These are phyloP conservation scores for Astatoreochromis straeleni DNA, from an alignment of 2,113 vertebrate species.

Conservation along the genomic window DNA sequence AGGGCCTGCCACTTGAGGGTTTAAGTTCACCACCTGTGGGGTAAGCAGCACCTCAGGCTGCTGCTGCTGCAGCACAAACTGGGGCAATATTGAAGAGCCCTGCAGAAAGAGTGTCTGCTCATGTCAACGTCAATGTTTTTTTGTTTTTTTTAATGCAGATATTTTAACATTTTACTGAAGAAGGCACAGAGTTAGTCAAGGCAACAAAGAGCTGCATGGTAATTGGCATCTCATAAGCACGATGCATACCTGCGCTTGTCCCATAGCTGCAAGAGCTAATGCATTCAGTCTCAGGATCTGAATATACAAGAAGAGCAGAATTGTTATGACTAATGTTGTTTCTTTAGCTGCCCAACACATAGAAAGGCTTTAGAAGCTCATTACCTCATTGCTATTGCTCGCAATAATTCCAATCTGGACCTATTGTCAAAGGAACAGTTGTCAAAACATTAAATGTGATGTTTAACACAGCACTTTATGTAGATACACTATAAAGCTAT, in stretches of 20 bases:
- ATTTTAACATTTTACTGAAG: not conserved
- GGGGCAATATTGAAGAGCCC: constrained; percentile 54
- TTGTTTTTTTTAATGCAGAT: not conserved
- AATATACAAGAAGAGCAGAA: not conserved
- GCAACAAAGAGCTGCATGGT: not conserved
- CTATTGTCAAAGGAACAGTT: constrained; percentile 31
- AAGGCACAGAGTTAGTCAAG: not conserved
- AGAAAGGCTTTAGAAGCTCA: not conserved
- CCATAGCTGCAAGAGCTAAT: constrained; percentile 60
- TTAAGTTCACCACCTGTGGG: constrained; percentile 66
- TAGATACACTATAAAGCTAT: not conserved
- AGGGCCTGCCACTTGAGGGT: constrained; percentile 56
- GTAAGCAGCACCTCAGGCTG: constrained; percentile 61
- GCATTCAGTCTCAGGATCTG: constrained; percentile 66
- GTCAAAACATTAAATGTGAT: not conserved
- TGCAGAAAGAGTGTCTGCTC: not conserved
- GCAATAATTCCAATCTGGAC: constrained; percentile 69
- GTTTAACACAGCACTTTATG: not conserved
- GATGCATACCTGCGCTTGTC: constrained; percentile 57
- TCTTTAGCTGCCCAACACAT: not conserved
- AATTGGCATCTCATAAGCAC: not conserved
- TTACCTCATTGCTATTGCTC: constrained; percentile 77
- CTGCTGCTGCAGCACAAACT: constrained; percentile 64
- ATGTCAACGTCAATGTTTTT: not conserved
- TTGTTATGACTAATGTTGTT: not conserved